Conservation (phyloP, 2,888 invertebrate species). For the Maniola hyperantus region DNA sequence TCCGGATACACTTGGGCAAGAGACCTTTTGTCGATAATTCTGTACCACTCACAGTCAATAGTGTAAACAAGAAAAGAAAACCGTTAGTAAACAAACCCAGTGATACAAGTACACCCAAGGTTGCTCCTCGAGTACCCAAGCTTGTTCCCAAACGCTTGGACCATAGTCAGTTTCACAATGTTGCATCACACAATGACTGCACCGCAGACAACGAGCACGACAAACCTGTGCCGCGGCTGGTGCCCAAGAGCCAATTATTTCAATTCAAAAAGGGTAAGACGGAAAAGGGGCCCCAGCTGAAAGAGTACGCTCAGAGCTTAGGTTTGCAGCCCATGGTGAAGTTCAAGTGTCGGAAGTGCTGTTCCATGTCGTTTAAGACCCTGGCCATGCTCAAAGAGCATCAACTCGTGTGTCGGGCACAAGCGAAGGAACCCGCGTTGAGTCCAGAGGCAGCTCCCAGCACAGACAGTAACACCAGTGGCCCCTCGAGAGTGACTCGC, state of each 20-base stretch:
- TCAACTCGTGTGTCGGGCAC: slow-evolving; percentile 83
- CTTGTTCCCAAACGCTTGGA: slow-evolving; percentile 68
- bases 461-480: slow-evolving; percentile 61
- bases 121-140: slow-evolving; percentile 65
- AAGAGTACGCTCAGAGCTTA: slow-evolving; percentile 88
- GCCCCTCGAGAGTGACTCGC: slow-evolving; percentile 85
- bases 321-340: slow-evolving; percentile 88
- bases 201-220: slow-evolving; percentile 64
- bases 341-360: slow-evolving; percentile 89
- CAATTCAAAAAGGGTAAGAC: slow-evolving; percentile 75
- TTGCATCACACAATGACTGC: slow-evolving; percentile 56
- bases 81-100: slow-evolving; percentile 57
- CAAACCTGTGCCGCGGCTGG: slow-evolving; percentile 75
- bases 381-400: slow-evolving; percentile 87
- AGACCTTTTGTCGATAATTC: slow-evolving; percentile 77
- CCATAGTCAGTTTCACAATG: slow-evolving; percentile 66
- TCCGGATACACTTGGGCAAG: slow-evolving; percentile 75
- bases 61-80: slow-evolving; percentile 66
- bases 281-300: slow-evolving; percentile 69
- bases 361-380: slow-evolving; percentile 85
- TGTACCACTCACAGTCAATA: slow-evolving; percentile 54
- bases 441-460: slow-evolving; percentile 67
- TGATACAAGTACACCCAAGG: slow-evolving; percentile 57
- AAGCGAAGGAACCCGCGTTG: slow-evolving; percentile 67
- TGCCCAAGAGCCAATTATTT: slow-evolving; percentile 73